Base-by-base conservation (phyloP, 2,113 vertebrate species). In the Dascyllus trimaculatus region DNA sequence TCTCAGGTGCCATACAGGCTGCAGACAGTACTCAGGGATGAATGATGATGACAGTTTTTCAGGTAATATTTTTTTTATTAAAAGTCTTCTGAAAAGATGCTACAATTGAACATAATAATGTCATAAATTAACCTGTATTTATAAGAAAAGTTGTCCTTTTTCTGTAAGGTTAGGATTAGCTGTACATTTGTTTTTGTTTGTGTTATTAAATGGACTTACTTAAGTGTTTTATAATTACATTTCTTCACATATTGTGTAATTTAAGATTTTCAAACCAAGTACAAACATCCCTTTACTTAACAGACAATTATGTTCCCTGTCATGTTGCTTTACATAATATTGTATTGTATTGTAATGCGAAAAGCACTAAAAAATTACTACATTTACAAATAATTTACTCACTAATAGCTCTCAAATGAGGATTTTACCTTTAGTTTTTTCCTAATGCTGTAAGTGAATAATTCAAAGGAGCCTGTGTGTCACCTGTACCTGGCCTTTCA, bases 401-500 rank as follows among this genome's bases (percentile, higher is more conserved):
- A 40, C 26, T 46, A 65, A 32, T 45, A 17, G 11, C 14, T 25
- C 45, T 73, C 17, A 40, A n/a, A 48, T 38, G 3, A 54, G 38
- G 4, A 17, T 18, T 14, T 56, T 6, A 17, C 1, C 0, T 6
- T 48, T 48, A 19, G 46, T 49, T 17, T 45, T 63, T 61, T 51
- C 5, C 25, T 51, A 2, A 21, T 22, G 25, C 18, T 54, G 2
- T 5, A 35, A 4, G 43, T 64, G 43, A 26, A 25, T 29, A 4
- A 52, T 51, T 71, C n/a, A 21, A 73, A 25, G 22, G 0, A 68
- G 46, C 26, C 18, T 43, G 54, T 62, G 10, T 68, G 32, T 62
- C 25, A 49, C 21, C 69, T 69, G 2, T 57, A 9, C 18, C 32
- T 29, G 19, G 11, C 19, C 21, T 25, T 53, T 65, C 29, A 79